Base-by-base conservation (phyloP, 1,140 invertebrate genomes). In the Caenorhabditis tropicalis region DNA sequence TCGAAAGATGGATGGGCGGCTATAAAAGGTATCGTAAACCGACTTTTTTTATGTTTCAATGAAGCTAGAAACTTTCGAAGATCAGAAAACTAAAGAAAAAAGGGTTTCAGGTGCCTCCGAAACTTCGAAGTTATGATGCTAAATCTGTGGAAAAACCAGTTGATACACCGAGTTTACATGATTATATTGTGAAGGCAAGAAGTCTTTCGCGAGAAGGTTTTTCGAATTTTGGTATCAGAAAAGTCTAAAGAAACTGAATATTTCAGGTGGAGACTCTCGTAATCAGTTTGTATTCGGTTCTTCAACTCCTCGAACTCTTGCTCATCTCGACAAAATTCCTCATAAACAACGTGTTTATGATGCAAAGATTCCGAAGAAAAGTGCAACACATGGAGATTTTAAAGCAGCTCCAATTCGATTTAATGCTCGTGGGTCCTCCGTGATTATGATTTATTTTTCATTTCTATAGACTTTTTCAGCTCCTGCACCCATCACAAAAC, bases 301-400 rank as follows among this genome's bases (percentile, higher is more conserved):
- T 46, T 90, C 88, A 16, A 89, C 89, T 56, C 89, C 89, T 21
- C 82, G 89, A 36, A 84, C 88, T 81, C 86, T 89, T 33, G 87
- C 89, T 39, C 89, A 89, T 87, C 79, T 88, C 27, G 80, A 81
- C 19, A 87, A 88, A 29, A 74, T 89, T 24, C 82, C 85, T 19
- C 36, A 74, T 36, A 79, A 81, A n/a, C 88, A 86, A 43, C 74
- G 89, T 24, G 86, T 53, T 12, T 81, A 86, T 79, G 85, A 82
- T 29, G 85, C 82, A 12, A 79, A 74, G 24, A 53, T 84, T 39
- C 83, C 83, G 9, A 86, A 81, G 58, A 86, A 82, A 79, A 85
- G 80, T 53, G 39, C 33, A 16, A 82, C 84, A 0, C 48, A 85
- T 53, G 36, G 60, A n/a, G 46, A 58, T 29, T 83, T 86, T 43